Percentiles rank a stretch among this genome's conserved stretches.
Evolutionary conservation across 2,113 vertebrate species (phyloP).

Genomic region (Amblyornis subalaris): DNA sequence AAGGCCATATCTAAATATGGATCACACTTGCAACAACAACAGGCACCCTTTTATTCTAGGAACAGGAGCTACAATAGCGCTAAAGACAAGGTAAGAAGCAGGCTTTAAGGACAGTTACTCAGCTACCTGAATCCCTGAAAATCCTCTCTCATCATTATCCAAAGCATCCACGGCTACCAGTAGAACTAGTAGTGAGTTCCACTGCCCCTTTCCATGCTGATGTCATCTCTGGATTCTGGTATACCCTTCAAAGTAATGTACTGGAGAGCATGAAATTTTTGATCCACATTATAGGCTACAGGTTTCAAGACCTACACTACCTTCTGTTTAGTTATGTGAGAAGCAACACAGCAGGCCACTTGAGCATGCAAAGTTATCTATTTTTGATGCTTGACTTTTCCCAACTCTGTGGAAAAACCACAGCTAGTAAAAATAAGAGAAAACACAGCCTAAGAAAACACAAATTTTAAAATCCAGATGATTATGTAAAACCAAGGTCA

Average conservation of each 20-base stretch:
- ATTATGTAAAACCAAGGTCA: background rate
- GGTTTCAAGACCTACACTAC: background rate
- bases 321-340: background rate
- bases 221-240: background rate
- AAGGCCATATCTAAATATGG: background rate
- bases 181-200: background rate
- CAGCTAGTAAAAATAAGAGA: background rate
- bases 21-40: background rate
- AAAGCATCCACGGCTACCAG: background rate
- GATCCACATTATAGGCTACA: background rate
- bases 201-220: background rate
- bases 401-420: background rate
- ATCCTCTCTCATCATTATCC: background rate
- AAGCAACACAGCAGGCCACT: background rate
- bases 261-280: background rate
- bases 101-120: background rate
- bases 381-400: background rate
- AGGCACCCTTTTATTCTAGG: background rate
- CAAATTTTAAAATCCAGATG: background rate
- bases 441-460: background rate
- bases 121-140: background rate
- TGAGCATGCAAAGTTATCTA: background rate
- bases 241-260: background rate
- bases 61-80: background rate
- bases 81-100: background rate